phyloP scores from a whole-genome alignment of 2,888 invertebrate species.

The Oligia strigilis region DNA sequence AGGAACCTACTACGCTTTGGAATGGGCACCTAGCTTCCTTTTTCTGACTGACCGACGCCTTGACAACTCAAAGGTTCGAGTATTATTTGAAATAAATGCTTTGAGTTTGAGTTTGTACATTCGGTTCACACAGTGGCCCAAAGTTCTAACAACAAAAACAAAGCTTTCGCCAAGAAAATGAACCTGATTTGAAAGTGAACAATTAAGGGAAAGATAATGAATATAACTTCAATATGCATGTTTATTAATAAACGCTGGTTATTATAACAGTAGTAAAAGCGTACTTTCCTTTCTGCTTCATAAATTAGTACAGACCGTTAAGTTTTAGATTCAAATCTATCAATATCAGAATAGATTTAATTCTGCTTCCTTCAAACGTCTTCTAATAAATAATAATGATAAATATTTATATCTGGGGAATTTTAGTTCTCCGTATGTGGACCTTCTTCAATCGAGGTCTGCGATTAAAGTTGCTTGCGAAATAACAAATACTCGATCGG shows the following conservation, averaged over 20 bases:
- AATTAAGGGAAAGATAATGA: neutral
- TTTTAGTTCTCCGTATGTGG: neutral
- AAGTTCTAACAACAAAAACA: neutral
- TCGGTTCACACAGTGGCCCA: neutral
- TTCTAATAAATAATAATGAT: slow-evolving; percentile 1
- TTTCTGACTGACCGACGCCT: neutral
- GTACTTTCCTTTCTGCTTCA: slow-evolving; percentile 11
- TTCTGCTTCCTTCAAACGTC: neutral
- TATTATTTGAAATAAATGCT: neutral
- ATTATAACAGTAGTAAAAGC: slow-evolving; percentile 5
- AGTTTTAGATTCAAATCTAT: slow-evolving; percentile 23
- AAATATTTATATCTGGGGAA: neutral
- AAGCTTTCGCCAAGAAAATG: neutral
- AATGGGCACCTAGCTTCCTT: neutral
- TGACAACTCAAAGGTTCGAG: neutral
- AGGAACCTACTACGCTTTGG: no score
- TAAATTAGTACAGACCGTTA: slow-evolving; percentile 20
- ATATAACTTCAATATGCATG: slow-evolving; percentile 5
- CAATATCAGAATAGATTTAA: neutral
- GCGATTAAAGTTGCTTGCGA: slow-evolving; percentile 22
- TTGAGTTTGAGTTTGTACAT: neutral
- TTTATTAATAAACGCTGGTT: slow-evolving; percentile 19
- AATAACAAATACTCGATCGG: slow-evolving; percentile 33
- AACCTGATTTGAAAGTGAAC: no score
- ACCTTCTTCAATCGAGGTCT: slow-evolving; percentile 46